Evolutionary conservation across 2,113 vertebrate species (phyloP), one percentile per base, ranked within the genome.

Genomic region (Phrynosoma platyrhinos): DNA sequence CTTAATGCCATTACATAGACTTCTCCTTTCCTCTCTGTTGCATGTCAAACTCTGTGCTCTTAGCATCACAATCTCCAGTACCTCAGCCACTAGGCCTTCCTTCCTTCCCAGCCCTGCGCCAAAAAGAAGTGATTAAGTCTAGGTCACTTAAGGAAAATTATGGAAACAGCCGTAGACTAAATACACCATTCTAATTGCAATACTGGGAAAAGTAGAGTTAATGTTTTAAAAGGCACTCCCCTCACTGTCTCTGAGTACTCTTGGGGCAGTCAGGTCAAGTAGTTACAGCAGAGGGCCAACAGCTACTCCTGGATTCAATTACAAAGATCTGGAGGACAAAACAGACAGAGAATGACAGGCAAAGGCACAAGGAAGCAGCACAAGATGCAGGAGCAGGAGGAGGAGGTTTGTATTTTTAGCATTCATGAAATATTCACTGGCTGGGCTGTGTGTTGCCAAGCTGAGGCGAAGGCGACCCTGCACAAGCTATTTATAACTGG

Each of bases 391-490:
- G 9, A 89, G 74, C 16, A 14, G 81, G 30, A 58, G 81, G 89
- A 20, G 86, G 89, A 32, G 64, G 90, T 25, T 88, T 83, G 81
- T 86, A 90, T 86, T 90, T 86, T 90, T 90, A 86, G 79, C 79
- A 25, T 55, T 86, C 88, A 86, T 86, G 58, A 82, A 86, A 82
- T 76, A 90, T 86, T 86, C 88, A 74, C 42, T 25, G 82, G 9
- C 25, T 79, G 77, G 74, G 71, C 79, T 9, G 58, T 36, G 42
- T 53, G 79, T 85, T 85, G 88, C 88, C 71, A 76, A 82, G 83
- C 88, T 40, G n/a, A 85, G 83, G 58, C 71, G 52, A 89, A 82
- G 69, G 79, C 88, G 78, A 85, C 88, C 88, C 83, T 68, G 58
- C 42, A 20, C n/a, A 68, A 66, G 83, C 83, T 89, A 85, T 89